Evolutionary conservation across 1,140 invertebrate genomes (phyloP), one percentile per base, ranked within the genome.

Genomic region (Drosophila tsacasi): DNA sequence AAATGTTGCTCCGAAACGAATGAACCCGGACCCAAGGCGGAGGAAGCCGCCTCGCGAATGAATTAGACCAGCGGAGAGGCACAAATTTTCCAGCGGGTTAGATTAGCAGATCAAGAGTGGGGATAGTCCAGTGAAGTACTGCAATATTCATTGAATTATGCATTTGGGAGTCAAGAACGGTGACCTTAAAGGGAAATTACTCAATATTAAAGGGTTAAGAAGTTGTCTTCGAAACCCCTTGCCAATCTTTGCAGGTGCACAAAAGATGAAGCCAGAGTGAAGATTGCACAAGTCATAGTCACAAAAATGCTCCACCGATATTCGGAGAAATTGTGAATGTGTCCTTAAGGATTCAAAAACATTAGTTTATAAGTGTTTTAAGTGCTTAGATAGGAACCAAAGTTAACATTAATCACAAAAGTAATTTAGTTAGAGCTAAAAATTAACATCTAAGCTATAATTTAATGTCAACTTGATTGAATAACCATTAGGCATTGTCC

Each of bases 1-100:
- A 90, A 90, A 85, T 61, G 72, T 57, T 68, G 71, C 46, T 73
- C 68, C 76, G 17, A 61, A 87, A 87, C 76, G 71, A 83, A 83
- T 60, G 65, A 77, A 68, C 80, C 54, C 32, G 5, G 10, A 23
- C 19, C 54, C 54, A 21, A 50, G 52, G 60, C 58, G 60, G 25
- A 73, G 64, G 84, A 85, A 65, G 82, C 73, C 69, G 73, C 63
- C 66, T 52, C 63, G 78, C 50, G 78, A 84, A 85, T 81, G 78
- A 81, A 85, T 84, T 78, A 68, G 64, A 47, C 42, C 55, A 23
- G 7, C 17, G 35, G 25, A 49, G n/a, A 25, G 32, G 9, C 17
- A 57, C 37, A 54, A 40, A 69, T 85, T 69, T 63, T 47, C 59
- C 44, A 79, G 59, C 39, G 64, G 67, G 46, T 73, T 50, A 52